Percentiles rank a stretch among this genome's conserved stretches.
These are phyloP conservation scores for Creontiades dilutus DNA, from an alignment of 2,888 invertebrate species.

Conservation along the genomic window DNA sequence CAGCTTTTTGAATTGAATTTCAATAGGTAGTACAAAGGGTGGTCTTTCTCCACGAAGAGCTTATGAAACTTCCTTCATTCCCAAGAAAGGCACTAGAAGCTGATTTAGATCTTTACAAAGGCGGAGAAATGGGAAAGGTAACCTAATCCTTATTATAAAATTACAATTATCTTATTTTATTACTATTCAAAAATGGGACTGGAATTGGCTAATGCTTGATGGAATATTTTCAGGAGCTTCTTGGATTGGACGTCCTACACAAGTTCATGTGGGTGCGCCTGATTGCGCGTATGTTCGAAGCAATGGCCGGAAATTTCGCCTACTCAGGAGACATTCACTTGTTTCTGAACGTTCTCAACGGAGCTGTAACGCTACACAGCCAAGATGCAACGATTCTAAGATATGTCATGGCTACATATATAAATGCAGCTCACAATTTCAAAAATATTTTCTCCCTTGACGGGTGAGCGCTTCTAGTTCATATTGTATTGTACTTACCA, in stretches of 20 bases:
- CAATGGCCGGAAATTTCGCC: slow-evolving; percentile 98
- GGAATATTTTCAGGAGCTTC: slow-evolving; percentile 83
- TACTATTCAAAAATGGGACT: no score
- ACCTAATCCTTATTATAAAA: background rate
- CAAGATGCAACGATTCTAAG: slow-evolving; percentile 97
- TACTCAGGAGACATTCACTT: slow-evolving; percentile 98
- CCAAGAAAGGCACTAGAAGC: slow-evolving; percentile 98
- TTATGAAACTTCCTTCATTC: slow-evolving; percentile 98
- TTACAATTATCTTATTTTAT: no score
- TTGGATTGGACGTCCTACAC: slow-evolving; percentile 96
- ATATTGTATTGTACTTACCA: background rate
- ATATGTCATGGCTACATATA: slow-evolving; percentile 97
- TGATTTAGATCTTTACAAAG: slow-evolving; percentile 94
- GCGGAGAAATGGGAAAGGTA: slow-evolving; percentile 93
- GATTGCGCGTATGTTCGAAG: slow-evolving; percentile 97
- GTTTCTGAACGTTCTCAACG: slow-evolving; percentile 98
- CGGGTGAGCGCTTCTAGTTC: slow-evolving; percentile 82
- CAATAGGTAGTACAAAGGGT: slow-evolving; percentile 94
- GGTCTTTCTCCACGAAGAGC: slow-evolving; percentile 98
- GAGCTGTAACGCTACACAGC: slow-evolving; percentile 96
- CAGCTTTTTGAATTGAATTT: no score
- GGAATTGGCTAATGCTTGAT: background rate
- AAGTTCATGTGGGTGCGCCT: slow-evolving; percentile 99
- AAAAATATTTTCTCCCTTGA: slow-evolving; percentile 99
- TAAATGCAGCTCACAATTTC: slow-evolving; percentile 98